Evolutionary conservation across 2,888 invertebrate genomes (phyloP), one percentile per base, ranked within the genome.

Genomic region (Cantharis rufa): DNA sequence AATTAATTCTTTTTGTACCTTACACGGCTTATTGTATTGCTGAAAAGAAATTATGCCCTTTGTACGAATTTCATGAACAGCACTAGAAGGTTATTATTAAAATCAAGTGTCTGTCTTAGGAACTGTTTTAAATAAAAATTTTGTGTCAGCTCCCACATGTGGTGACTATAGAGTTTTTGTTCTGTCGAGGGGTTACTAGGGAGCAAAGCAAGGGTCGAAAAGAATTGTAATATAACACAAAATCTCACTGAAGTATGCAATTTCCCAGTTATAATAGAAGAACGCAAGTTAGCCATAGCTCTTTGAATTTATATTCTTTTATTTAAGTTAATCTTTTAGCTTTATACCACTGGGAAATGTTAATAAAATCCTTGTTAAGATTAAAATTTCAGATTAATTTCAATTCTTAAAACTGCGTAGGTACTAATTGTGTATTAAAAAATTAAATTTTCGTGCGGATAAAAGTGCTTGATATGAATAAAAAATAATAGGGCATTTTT

Each of bases 401-500:
- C 48, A 48, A 48, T 48, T 48, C 48, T 48, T 18, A 68, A 68
- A 68, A 18, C n/a, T 24, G 10, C 68, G 21, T 16, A 27, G 18
- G 15, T 70, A 16, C 70, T 18, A 48, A 18, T 70, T 70, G 18
- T 18, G 18, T 61, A 48, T 16, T 61, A 61, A 16, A 32, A 28
- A 48, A 48, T 72, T 48, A 4, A 72, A 28, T n/a, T 21, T 66
- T 24, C n/a, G n/a, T 24, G 7, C n/a, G n/a, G 64, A 13, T 66
- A 66, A 48, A 66, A 72, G 18, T 73, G 68, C 69, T 24, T 61
- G 16, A 27, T 61, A 68, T 78, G 76, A 78, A 78, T 78, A 78
- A 78, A 76, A 78, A 78, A 76, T 72, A 76, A 78, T 74, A 76
- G 76, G 72, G 78, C 74, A 70, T 78, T 78, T 78, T 78, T 76